Percentiles rank a stretch among this genome's conserved stretches.
phyloP scores from a whole-genome alignment of 1,140 invertebrate species.

The Eciton burchellii region DNA sequence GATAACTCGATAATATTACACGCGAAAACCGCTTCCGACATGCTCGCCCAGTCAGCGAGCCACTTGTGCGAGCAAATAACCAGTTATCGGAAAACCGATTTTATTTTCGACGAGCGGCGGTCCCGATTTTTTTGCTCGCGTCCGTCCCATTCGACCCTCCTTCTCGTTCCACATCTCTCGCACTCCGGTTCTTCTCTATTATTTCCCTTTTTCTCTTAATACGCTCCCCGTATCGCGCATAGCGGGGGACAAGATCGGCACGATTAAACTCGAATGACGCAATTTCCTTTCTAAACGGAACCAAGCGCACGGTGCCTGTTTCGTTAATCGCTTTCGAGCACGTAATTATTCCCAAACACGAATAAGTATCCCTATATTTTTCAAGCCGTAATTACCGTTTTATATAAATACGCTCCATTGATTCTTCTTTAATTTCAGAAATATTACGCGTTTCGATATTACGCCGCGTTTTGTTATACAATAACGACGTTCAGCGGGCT shows the following conservation, averaged over 20 bases:
- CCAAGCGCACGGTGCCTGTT: background rate
- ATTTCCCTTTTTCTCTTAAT: conserved; percentile 24
- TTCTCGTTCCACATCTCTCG: conserved; percentile 10
- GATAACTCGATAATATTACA: conserved; percentile 85
- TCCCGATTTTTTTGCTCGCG: conserved; percentile 52
- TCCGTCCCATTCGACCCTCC: conserved; percentile 22
- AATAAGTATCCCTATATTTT: background rate
- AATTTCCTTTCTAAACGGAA: conserved; percentile 42
- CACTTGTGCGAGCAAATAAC: conserved; percentile 84
- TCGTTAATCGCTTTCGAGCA: conserved; percentile 1
- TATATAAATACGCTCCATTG: too few relatives aligned
- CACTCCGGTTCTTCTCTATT: background rate
- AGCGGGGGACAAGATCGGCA: conserved; percentile 30
- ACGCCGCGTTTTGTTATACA: too few relatives aligned
- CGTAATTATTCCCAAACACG: background rate
- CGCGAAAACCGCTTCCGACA: conserved; percentile 83
- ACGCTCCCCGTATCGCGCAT: conserved; percentile 2
- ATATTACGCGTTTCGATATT: too few relatives aligned
- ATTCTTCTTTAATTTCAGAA: too few relatives aligned
- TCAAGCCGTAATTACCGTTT: too few relatives aligned
- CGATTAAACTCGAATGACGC: conserved; percentile 44
- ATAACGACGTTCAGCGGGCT: too few relatives aligned
- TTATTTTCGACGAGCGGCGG: conserved; percentile 79
- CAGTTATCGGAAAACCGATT: conserved; percentile 84
- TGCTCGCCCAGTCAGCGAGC: conserved; percentile 83